Base-by-base conservation (phyloP, 2,113 vertebrate species). In the Aptenodytes patagonicus region DNA sequence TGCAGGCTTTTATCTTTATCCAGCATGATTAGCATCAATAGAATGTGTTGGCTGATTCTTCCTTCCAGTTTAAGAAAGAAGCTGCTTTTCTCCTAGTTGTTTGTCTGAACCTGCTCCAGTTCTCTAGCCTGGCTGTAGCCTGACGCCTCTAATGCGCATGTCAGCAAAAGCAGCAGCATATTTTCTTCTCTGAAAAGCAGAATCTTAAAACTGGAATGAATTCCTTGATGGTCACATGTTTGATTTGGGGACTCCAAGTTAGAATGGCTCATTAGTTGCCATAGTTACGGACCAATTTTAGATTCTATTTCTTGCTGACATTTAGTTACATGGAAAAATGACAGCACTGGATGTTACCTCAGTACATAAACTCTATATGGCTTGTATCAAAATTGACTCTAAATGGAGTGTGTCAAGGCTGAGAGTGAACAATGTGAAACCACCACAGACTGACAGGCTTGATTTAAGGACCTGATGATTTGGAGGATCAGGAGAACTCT, bases 231-330 rank as follows among this genome's bases (percentile, higher is more conserved):
- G 91, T 95, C 96, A 61, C 51, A 55, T 94, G 91, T 64, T 77
- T 89, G 90, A 65, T 89, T 7, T 92, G 73, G 87, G 85, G 91
- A 94, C 95, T 96, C 91, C 75, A 88, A 94, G 73, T 93, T 96
- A 94, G 89, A 87, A 8, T 91, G 87, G 73, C 90, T 97, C 93
- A 54, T 96, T 95, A 93, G 95, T 95, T 96, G 78, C 89, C 73
- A 93, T 96, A 92, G 96, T 92, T 95, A 89, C 93, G 91, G 81
- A 60, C 82, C 93, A 78, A 86, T 96, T 98, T 97, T 96, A 95
- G 95, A 95, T 96, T 82, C 91, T 88, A 7, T 94, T 96, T 96
- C 84, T 94, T 70, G 76, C 78, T 95, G 88, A 81, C 96, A 91
- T 96, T 97, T 97, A 95, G 89, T 91, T 97, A 38, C 78, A 90